Percentiles rank a stretch among this genome's conserved stretches.
phyloP scores from a whole-genome alignment of 2,113 vertebrate species.

The Mus spicilegus region DNA sequence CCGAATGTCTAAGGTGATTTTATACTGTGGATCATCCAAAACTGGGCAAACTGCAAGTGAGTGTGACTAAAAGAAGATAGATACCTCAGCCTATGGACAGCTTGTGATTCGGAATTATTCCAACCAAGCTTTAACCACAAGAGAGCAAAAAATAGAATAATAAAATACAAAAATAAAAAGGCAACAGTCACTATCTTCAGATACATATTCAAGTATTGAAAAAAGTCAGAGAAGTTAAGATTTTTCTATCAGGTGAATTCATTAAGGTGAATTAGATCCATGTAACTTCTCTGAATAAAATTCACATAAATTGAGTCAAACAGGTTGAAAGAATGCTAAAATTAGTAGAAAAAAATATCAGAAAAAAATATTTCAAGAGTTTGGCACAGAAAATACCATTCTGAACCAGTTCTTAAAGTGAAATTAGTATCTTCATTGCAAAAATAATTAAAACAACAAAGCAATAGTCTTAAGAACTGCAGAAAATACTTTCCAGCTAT shows the following conservation, averaged over 20 bases:
- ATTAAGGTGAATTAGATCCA: background rate
- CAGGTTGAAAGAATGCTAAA: background rate
- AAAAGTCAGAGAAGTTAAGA: background rate
- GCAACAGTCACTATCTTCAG: background rate
- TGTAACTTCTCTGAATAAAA: background rate
- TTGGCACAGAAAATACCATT: background rate
- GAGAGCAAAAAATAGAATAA: background rate
- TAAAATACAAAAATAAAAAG: background rate
- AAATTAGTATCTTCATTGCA: background rate
- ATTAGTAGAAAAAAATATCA: background rate
- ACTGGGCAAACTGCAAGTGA: background rate
- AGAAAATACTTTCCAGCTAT: background rate
- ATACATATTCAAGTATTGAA: background rate
- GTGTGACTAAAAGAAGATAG: background rate
- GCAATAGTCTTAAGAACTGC: background rate
- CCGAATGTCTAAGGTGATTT: background rate
- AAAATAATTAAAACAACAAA: background rate
- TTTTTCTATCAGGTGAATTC: background rate
- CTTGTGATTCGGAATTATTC: background rate
- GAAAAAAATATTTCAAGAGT: background rate
- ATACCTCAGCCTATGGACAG: background rate
- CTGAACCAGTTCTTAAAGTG: no score
- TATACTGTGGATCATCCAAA: background rate
- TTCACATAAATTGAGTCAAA: background rate
- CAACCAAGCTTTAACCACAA: background rate